Evolutionary conservation across 2,113 vertebrate species (phyloP).

Genomic region (Antidorcas marsupialis): DNA sequence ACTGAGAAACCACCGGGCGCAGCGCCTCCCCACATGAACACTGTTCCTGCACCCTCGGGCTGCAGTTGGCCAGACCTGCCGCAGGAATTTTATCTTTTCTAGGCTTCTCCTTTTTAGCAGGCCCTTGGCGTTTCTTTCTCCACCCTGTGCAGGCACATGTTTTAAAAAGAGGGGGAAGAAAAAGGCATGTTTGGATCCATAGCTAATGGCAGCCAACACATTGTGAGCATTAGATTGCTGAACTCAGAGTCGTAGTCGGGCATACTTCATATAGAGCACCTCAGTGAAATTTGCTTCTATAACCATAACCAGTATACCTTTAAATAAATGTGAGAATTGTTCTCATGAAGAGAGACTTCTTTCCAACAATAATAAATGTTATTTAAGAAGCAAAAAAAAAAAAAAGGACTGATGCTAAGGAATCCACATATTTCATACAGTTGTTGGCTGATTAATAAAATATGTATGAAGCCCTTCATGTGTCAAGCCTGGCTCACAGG

Average conservation of each 20-base stretch:
- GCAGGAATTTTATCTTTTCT: slow-evolving; percentile 75
- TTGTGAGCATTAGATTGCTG: slow-evolving; percentile 74
- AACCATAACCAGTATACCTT: slow-evolving; percentile 64
- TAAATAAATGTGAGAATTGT: slow-evolving; percentile 79
- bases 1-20: slow-evolving; percentile 68
- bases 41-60: slow-evolving; percentile 75
- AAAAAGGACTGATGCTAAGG: neutral
- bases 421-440: neutral
- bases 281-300: slow-evolving; percentile 75
- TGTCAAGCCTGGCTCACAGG: neutral
- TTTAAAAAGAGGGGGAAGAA: slow-evolving; percentile 40
- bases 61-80: slow-evolving; percentile 48
- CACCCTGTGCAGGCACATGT: slow-evolving; percentile 67
- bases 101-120: slow-evolving; percentile 75
- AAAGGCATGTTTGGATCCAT: slow-evolving; percentile 76
- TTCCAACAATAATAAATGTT: slow-evolving; percentile 72
- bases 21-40: slow-evolving; percentile 71
- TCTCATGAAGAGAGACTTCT: slow-evolving; percentile 72
- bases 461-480: neutral
- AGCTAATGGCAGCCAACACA: slow-evolving; percentile 58
- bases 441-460: neutral
- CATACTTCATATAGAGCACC: slow-evolving; percentile 59
- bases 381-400: slow-evolving; percentile 78
- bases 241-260: slow-evolving; percentile 61
- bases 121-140: slow-evolving; percentile 75